Evolutionary conservation across 2,113 vertebrate species (phyloP).

Genomic region (Poeciliopsis occidentalis): DNA sequence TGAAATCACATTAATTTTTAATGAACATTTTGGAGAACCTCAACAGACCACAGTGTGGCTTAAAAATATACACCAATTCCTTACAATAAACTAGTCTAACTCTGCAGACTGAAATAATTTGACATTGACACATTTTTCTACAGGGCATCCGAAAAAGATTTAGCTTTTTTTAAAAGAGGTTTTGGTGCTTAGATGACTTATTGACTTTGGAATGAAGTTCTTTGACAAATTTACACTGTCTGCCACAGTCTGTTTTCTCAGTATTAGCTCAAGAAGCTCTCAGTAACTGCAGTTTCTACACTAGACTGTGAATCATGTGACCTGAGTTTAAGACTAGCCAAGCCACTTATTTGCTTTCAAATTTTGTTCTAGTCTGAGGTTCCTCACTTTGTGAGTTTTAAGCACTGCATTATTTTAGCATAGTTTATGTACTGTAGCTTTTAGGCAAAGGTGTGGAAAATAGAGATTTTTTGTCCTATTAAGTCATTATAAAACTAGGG

Average conservation of each 20-base stretch:
- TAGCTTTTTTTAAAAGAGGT: neutral
- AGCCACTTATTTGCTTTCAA: neutral
- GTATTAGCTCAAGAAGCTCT: constrained; percentile 3
- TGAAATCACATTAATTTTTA: neutral
- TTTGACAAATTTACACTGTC: constrained; percentile 4
- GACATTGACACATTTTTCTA: neutral
- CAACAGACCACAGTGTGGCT: neutral
- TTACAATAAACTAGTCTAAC: neutral
- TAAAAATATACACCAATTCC: neutral
- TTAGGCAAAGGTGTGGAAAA: neutral
- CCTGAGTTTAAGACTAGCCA: neutral
- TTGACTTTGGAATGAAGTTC: neutral
- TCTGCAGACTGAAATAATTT: too few relatives aligned
- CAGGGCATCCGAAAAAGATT: neutral
- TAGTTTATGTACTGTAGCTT: neutral
- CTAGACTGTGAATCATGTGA: neutral
- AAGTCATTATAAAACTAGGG: too few relatives aligned
- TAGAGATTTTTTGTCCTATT: too few relatives aligned
- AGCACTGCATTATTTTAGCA: neutral
- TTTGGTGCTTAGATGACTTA: neutral
- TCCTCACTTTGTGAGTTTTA: neutral
- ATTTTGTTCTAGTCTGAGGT: neutral
- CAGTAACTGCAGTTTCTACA: neutral
- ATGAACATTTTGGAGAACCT: neutral
- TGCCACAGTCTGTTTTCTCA: neutral